Percentiles rank a stretch among this genome's conserved stretches.
phyloP scores from a whole-genome alignment of 2,113 vertebrate species.

The Emydocephalus ijimae region DNA sequence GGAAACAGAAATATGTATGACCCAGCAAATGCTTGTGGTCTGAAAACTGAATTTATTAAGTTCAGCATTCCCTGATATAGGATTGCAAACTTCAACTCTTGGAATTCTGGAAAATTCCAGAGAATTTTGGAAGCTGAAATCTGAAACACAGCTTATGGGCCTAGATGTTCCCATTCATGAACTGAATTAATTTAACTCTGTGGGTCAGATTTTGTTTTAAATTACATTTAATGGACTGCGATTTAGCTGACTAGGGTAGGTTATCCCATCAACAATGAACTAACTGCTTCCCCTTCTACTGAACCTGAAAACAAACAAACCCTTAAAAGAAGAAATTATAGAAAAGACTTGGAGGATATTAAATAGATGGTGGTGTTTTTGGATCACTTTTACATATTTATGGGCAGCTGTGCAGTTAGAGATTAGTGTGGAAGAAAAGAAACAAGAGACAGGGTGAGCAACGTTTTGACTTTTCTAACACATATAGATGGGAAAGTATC shows the following conservation, averaged over 20 bases:
- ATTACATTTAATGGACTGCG: neutral
- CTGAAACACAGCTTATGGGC: neutral
- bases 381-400: neutral
- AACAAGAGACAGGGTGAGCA: neutral
- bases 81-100: neutral
- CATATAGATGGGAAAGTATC: neutral
- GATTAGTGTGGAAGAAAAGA: neutral
- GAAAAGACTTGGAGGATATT: neutral
- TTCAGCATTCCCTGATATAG: neutral
- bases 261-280: neutral
- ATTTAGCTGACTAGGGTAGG: neutral
- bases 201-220: neutral
- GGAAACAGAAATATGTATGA: neutral
- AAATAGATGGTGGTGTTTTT: neutral
- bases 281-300: neutral
- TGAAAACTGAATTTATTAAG: neutral
- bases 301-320: neutral
- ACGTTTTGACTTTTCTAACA: neutral
- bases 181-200: neutral
- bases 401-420: neutral
- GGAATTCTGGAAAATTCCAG: neutral
- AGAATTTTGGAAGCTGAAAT: neutral
- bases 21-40: neutral
- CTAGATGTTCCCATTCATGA: neutral
- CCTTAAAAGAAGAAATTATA: neutral